phyloP scores from a whole-genome alignment of 1,140 invertebrate species.

The Periplaneta americana region DNA sequence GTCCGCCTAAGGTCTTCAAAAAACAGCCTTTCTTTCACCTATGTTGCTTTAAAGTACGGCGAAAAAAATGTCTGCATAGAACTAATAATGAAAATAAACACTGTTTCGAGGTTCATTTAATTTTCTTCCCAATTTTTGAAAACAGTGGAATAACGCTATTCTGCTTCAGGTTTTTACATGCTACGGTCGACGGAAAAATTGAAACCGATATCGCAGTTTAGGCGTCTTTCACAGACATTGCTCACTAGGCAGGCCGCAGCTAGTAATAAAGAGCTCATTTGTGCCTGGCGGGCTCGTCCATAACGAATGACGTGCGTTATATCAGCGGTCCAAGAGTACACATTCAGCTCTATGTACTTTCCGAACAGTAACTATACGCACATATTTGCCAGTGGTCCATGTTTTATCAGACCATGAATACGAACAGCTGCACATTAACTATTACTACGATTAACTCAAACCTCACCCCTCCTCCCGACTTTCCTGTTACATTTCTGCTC shows the following conservation, averaged over 20 bases:
- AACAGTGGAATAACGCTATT: too few relatives aligned
- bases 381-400: not conserved
- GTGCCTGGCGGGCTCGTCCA: too few relatives aligned
- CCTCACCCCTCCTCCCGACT: not conserved
- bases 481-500: not conserved
- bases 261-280: not conserved
- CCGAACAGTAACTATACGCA: not conserved
- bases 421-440: not conserved
- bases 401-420: not conserved
- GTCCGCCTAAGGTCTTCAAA: too few relatives aligned
- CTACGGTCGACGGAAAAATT: not conserved
- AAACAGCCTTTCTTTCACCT: too few relatives aligned
- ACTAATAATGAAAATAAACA: too few relatives aligned
- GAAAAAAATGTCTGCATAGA: too few relatives aligned
- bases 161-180: not conserved
- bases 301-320: too few relatives aligned
- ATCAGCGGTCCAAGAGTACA: not conserved
- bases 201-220: not conserved
- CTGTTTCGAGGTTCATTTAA: not conserved
- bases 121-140: not conserved
- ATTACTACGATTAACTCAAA: not conserved
- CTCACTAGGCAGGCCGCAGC: not conserved
- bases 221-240: not conserved
- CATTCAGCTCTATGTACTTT: not conserved
- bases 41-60: too few relatives aligned